Percentiles rank a stretch among this genome's conserved stretches.
These are phyloP conservation scores for Apteryx owenii DNA, from an alignment of 2,113 vertebrate genomes.

Conservation along the genomic window DNA sequence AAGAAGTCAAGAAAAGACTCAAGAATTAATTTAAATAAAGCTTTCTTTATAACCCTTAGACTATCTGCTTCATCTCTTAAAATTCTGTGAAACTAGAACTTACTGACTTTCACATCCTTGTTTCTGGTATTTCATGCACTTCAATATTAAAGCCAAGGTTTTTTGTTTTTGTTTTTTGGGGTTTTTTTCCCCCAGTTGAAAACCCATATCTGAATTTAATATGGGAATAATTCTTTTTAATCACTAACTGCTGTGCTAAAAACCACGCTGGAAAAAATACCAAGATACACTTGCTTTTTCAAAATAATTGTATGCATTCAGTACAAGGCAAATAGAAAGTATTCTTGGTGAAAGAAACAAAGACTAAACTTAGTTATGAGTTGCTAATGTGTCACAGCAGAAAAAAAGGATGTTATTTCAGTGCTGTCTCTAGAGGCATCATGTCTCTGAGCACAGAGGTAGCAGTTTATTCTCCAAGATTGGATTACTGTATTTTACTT, in stretches of 20 bases:
- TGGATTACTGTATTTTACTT: background rate
- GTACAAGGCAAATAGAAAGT: background rate
- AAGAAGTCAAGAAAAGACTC: background rate
- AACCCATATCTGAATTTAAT: background rate
- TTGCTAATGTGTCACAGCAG: background rate
- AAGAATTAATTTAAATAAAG: background rate
- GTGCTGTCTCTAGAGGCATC: background rate
- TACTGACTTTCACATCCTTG: background rate
- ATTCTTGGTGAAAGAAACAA: background rate
- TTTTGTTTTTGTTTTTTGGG: too few relatives aligned
- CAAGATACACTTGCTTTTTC: background rate
- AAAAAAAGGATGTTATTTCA: background rate
- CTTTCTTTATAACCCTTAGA: background rate
- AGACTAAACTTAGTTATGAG: background rate
- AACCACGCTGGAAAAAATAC: background rate
- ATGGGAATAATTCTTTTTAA: background rate
- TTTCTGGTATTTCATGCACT: background rate
- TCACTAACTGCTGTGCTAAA: background rate
- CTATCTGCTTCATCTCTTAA: background rate
- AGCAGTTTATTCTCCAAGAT: background rate
- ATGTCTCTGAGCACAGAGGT: background rate
- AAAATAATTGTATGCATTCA: background rate
- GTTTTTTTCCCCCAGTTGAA: background rate
- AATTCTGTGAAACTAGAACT: background rate
- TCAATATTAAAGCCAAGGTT: background rate